These are phyloP conservation scores for Diplodus puntazzo DNA, from an alignment of 2,797 vertebrate genomes.

Conservation along the genomic window DNA sequence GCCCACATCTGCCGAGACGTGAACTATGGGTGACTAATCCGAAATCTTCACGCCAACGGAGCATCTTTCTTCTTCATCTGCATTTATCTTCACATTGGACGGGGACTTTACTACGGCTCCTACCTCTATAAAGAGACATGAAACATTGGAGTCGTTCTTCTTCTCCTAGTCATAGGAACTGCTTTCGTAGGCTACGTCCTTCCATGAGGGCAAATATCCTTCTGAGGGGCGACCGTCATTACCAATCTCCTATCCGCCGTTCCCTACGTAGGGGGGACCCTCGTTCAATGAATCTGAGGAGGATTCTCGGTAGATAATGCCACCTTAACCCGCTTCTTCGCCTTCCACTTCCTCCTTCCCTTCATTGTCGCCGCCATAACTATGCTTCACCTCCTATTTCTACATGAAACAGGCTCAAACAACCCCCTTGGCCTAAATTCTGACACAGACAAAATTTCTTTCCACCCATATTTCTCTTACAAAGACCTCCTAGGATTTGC, in stretches of 20 bases:
- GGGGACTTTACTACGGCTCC: slow-evolving; percentile 49
- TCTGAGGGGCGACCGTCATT: slow-evolving; percentile 71
- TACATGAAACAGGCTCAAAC: slow-evolving; percentile 63
- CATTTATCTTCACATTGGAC: slow-evolving; percentile 41
- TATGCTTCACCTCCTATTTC: slow-evolving; percentile 9
- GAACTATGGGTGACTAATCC: slow-evolving; percentile 61
- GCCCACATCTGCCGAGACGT: slow-evolving; percentile 66
- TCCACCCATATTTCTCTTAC: slow-evolving; percentile 65
- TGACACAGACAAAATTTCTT: slow-evolving; percentile 56
- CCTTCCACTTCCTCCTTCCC: slow-evolving; percentile 60
- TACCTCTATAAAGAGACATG: slow-evolving; percentile 70
- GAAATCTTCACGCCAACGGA: slow-evolving; percentile 52
- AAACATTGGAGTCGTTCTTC: slow-evolving; percentile 25
- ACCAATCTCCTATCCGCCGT: slow-evolving; percentile 57
- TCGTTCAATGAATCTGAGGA: slow-evolving; percentile 64
- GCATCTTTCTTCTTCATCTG: slow-evolving; percentile 77
- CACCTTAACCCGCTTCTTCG: slow-evolving; percentile 63
- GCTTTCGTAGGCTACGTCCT: slow-evolving; percentile 73
- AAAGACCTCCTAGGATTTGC: slow-evolving; percentile 58
- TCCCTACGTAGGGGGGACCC: fast-evolving
- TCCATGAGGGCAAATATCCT: slow-evolving; percentile 70
- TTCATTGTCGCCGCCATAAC: background rate
- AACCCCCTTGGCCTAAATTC: slow-evolving; percentile 44
- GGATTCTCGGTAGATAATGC: slow-evolving; percentile 76
- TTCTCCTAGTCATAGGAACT: slow-evolving; percentile 44